A percentile compares a stretch with the other conserved stretches of the same genome.
Conservation (phyloP, 2,888 invertebrate species). For the Drosophila buzzatii region DNA sequence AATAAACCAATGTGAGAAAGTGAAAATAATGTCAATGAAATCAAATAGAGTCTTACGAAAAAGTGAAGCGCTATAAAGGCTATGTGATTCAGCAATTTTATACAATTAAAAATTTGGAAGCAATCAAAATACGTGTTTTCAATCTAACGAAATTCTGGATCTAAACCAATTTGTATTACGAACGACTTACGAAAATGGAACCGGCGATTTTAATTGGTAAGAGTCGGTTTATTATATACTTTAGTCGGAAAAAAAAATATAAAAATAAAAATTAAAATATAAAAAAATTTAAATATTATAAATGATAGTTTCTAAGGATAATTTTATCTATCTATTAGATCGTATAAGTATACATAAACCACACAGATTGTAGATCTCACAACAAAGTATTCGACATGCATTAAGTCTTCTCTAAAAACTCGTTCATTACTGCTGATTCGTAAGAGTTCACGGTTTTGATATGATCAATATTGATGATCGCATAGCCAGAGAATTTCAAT, state of each 20-base stretch:
- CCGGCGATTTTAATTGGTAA: constrained; percentile 78
- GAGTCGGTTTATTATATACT: constrained; percentile 6
- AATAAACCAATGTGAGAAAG: constrained; percentile 27
- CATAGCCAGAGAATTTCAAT: constrained; percentile 32
- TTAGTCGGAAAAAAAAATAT: no score
- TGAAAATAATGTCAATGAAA: constrained; percentile 37
- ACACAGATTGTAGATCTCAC: not conserved
- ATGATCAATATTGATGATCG: constrained; percentile 44
- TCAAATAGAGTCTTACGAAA: constrained; percentile 28
- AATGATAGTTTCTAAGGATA: no score
- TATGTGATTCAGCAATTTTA: constrained; percentile 62
- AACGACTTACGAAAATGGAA: constrained; percentile 61
- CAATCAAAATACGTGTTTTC: constrained; percentile 18
- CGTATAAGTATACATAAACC: not conserved
- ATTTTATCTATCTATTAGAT: no score
- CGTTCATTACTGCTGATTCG: constrained; percentile 1
- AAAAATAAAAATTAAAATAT: no score
- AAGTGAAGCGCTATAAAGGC: constrained; percentile 10
- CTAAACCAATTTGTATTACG: constrained; percentile 11
- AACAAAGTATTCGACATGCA: not conserved
- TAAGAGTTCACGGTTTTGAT: constrained; percentile 14
- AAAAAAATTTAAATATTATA: no score
- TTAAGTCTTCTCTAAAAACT: not conserved
- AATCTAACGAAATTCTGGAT: constrained; percentile 56
- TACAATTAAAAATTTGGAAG: constrained; percentile 16